Base-by-base conservation (phyloP, 2,888 invertebrate species). In the Amphipoea lucens region DNA sequence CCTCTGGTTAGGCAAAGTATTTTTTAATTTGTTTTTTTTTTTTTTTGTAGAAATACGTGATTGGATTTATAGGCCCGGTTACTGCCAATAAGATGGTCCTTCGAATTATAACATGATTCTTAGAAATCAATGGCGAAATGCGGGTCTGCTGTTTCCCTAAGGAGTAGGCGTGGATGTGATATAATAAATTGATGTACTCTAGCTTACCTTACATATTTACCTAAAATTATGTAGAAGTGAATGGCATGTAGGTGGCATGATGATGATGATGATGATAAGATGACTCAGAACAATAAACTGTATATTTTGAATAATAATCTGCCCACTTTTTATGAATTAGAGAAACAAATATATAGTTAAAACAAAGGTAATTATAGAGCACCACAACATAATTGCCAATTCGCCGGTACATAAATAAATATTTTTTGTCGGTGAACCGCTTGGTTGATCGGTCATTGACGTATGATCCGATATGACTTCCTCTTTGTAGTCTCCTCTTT, bases 381-480 rank as follows among this genome's bases (percentile, higher is more conserved):
- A 69, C 77, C 54, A 62, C n/a, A 65, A 42, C 14, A 36, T 66
- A 72, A 78, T 73, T 72, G 78, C 65, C 63, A 73, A 82, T 85
- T 82, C 66, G 45, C 71, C 7, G 11, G 48, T 54, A 83, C 62
- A 82, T 72, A 83, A 68, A 83, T 78, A 48, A 72, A 68, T 42
- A 67, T 78, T 82, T 82, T 82, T 82, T 82, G 62, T 66, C 29
- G 23, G 40, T n/a, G 17, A 71, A 77, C 67, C 67, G 63, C 78
- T 79, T 82, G 72, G 40, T 74, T 73, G 78, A 68, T 66, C 79
- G 87, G 87, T 80, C 85, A 87, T 87, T 87, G 76, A 87, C 87
- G 45, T 48, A 60, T 83, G 72, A 69, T 69, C 62, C 66, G 40
- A 48, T 65, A 73, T 54, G 14, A 72, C 45, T 79, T 76, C 80